Evolutionary conservation across 2,888 invertebrate species (phyloP).

Genomic region (Agrypnus murinus): DNA sequence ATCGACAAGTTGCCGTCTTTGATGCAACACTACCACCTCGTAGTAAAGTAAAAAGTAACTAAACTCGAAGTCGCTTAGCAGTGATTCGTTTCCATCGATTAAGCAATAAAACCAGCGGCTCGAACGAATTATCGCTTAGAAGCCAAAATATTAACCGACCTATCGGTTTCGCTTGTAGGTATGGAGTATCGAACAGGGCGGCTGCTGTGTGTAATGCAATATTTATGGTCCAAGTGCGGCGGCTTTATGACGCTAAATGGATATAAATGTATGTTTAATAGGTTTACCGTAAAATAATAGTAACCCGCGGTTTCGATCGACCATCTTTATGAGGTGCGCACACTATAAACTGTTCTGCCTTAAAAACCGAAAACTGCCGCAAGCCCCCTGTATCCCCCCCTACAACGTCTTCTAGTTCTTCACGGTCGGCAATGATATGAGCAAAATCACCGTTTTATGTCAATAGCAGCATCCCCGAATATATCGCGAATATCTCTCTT

Average conservation of each 20-base stretch:
- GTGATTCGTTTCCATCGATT: slow-evolving; percentile 42
- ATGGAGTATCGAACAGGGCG: slow-evolving; percentile 54
- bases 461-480: slow-evolving; percentile 17
- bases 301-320: slow-evolving; percentile 60
- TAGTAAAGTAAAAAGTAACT: no score
- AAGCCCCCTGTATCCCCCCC: background rate
- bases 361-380: slow-evolving; percentile 44
- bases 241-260: slow-evolving; percentile 65
- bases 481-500: background rate
- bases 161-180: slow-evolving; percentile 30
- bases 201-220: slow-evolving; percentile 61
- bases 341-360: slow-evolving; percentile 35
- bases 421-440: slow-evolving; percentile 28
- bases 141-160: slow-evolving; percentile 39
- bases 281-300: slow-evolving; percentile 64
- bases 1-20: no score
- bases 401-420: background rate
- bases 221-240: slow-evolving; percentile 62
- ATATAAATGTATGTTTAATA: slow-evolving; percentile 67
- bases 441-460: slow-evolving; percentile 41
- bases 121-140: slow-evolving; percentile 33
- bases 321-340: slow-evolving; percentile 57
- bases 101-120: slow-evolving; percentile 37
- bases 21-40: no score
- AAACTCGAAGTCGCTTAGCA: background rate